phyloP scores from a whole-genome alignment of 2,113 vertebrate species.

The Hyaena hyaena region DNA sequence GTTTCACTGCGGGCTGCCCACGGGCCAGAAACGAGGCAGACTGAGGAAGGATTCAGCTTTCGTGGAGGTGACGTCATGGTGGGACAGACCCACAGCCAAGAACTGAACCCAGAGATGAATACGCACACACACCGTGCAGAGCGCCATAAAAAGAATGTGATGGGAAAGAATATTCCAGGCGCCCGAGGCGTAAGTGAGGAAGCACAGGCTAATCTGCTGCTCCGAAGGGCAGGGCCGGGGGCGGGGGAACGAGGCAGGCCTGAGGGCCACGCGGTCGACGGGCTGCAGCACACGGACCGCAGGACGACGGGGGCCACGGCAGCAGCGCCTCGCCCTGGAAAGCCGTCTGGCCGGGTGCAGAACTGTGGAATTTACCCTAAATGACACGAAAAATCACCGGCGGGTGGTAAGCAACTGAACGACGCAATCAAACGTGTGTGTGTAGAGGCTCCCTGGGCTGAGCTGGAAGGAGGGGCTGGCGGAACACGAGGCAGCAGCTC shows the following conservation, averaged over 20 bases:
- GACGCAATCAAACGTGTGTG: background rate
- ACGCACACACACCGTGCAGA: background rate
- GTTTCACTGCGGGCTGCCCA: background rate
- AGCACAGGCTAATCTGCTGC: background rate
- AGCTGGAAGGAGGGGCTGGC: background rate
- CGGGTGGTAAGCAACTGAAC: background rate
- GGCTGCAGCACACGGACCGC: no score
- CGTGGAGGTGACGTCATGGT: background rate
- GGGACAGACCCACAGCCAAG: background rate
- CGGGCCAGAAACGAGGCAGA: background rate
- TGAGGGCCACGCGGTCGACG: background rate
- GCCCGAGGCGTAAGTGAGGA: background rate
- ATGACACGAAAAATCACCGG: background rate
- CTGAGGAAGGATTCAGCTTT: background rate
- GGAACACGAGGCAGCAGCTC: background rate
- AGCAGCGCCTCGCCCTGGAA: accelerated
- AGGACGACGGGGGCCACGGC: background rate
- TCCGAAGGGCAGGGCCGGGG: background rate
- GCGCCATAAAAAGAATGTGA: background rate
- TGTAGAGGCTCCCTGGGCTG: background rate
- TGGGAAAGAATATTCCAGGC: background rate
- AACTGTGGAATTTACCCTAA: background rate
- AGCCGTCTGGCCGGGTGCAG: background rate
- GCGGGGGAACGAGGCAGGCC: no score
- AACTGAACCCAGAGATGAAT: background rate